Percentiles rank a stretch among this genome's conserved stretches.
Evolutionary conservation across 2,113 vertebrate genomes (phyloP).

Genomic region (Setophaga coronata): DNA sequence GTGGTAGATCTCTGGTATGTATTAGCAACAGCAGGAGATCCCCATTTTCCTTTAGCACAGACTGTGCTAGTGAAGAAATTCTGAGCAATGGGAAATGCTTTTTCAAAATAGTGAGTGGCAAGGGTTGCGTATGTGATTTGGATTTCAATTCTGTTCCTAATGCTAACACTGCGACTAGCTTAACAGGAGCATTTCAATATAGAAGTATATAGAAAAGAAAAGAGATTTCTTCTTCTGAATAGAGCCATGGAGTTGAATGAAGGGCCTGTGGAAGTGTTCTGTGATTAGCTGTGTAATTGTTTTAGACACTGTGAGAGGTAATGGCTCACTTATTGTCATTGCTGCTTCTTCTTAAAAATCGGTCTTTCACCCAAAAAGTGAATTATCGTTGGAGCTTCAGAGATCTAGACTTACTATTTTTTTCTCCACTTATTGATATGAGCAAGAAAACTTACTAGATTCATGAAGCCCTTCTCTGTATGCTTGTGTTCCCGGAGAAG

Average conservation of each 20-base stretch:
- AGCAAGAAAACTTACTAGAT: neutral
- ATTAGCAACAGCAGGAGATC: neutral
- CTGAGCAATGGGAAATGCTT: neutral
- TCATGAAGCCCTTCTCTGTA: neutral
- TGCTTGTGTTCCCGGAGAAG: neutral
- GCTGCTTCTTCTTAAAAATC: neutral
- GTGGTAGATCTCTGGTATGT: neutral
- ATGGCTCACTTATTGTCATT: neutral
- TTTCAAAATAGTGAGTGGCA: neutral
- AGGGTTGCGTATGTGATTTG: neutral
- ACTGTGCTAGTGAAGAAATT: neutral
- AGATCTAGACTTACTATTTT: neutral
- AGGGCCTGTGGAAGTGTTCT: neutral
- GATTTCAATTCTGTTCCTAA: neutral
- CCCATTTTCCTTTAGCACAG: neutral
- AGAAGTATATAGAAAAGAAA: neutral
- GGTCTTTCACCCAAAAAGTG: neutral
- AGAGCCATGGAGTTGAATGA: neutral
- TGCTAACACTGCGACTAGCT: neutral
- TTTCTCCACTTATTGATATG: neutral
- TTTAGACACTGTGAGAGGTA: neutral
- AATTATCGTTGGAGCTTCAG: neutral
- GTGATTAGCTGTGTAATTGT: neutral
- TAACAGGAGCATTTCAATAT: neutral
- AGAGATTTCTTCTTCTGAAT: neutral